Percentiles rank a stretch among this genome's conserved stretches.
Conservation (phyloP, 2,797 vertebrate species). For the Helicolenus hilgendorfi region DNA sequence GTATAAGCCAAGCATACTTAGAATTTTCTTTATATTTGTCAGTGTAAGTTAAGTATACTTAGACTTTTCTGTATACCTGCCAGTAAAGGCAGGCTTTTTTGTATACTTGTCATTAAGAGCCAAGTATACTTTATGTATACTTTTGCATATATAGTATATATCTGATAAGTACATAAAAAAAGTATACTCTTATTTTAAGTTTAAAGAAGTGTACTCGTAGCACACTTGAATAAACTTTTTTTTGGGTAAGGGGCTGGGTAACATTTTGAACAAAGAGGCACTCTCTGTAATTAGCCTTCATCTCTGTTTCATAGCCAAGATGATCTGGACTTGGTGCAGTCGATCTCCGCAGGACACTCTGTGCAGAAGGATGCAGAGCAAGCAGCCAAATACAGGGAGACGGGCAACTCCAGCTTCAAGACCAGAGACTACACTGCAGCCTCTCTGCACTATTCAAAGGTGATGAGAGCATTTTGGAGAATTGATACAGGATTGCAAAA, state of each 20-base stretch:
- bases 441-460: slow-evolving; percentile 92
- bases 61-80: fast-evolving
- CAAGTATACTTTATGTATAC: no score
- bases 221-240: no score
- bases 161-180: no score
- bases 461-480: slow-evolving; percentile 47
- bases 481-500: no score
- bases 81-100: no score
- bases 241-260: no score
- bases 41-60: no score
- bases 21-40: fast-evolving
- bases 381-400: slow-evolving; percentile 87
- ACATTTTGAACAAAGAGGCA: background rate
- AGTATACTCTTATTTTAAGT: no score
- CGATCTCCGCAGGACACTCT: slow-evolving; percentile 70
- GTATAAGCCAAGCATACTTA: no score
- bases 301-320: slow-evolving; percentile 80
- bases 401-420: slow-evolving; percentile 92
- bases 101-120: no score
- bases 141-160: no score
- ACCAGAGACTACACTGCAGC: slow-evolving; percentile 88
- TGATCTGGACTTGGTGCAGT: slow-evolving; percentile 87
- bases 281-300: background rate
- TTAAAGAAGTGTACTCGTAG: no score
- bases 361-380: slow-evolving; percentile 85